Evolutionary conservation across 2,888 invertebrate species (phyloP), one percentile per base, ranked within the genome.

Genomic region (Pristionchus fissidentatus): DNA sequence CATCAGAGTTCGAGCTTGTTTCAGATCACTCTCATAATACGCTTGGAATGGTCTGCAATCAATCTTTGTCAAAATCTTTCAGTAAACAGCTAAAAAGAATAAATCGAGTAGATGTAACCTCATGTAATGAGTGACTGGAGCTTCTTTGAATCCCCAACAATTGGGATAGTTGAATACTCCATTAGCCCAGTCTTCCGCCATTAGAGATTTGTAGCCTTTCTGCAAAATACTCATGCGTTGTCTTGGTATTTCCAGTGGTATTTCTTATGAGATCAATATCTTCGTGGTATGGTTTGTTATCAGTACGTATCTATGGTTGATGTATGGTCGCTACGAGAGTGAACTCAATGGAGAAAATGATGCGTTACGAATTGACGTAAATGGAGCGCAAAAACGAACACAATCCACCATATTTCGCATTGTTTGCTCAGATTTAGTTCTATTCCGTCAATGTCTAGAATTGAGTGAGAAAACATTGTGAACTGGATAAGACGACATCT

Each of bases 111-210:
- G 57, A 5, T 57, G 1, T 22, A 1, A 84, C 84, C 62, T 78
- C 78, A 84, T 78, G 62, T 78, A 78, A 32, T 84, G 84, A 8
- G 78, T 78, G 1, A 70, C 70, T 2, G 84, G 84, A 15, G 82
- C 5, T 15, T 84, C 46, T 41, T 70, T 70, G 78, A 84, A 78
- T 62, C 84, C 84, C 62, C 35, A 46, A 35, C 84, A 84, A n/a
- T 78, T 38, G n/a, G 84, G 84, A 46, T 70, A 78, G 32, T 84
- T 78, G 66, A 79, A 79, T 8, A 80, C 79, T 26, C 84, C 84
- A n/a, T 57, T 49, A 19, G 78, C 79, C 79, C 78, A 84, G 60
- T 84, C 84, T 10, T 84, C 84, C 1, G 84, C 79, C 38, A 84
- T 60, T 49, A 84, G 19, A 10, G 84, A 62, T 22, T 62, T 66